These are phyloP conservation scores for Miltochrista miniata DNA, from an alignment of 2,888 invertebrate species.

Conservation along the genomic window DNA sequence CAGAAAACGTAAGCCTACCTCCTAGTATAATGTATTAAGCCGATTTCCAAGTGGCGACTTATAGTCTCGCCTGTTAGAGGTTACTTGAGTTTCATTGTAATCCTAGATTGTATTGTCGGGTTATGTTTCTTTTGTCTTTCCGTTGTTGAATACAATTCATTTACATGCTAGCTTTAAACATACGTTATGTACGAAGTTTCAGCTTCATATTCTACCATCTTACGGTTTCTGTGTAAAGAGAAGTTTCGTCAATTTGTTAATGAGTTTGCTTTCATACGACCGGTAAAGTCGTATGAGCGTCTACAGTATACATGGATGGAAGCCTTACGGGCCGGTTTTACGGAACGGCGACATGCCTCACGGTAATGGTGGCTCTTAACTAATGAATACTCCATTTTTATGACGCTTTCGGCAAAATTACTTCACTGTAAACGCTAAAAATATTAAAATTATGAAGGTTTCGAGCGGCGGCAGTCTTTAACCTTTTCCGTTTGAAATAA, in stretches of 20 bases:
- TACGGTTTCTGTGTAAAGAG: conserved; percentile 26
- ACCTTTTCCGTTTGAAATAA: conserved; percentile 30
- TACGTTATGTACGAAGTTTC: conserved; percentile 11
- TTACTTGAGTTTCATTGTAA: conserved; percentile 72
- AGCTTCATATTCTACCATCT: conserved; percentile 14
- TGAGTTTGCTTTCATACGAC: conserved; percentile 29
- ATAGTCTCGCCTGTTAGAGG: conserved; percentile 50
- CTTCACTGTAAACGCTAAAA: conserved; percentile 44
- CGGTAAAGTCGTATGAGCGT: conserved; percentile 13
- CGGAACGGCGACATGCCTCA: conserved; percentile 54
- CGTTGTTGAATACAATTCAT: conserved; percentile 22
- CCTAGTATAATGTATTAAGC: conserved; percentile 63
- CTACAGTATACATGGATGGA: conserved; percentile 16
- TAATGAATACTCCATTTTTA: conserved; percentile 75
- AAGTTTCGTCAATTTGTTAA: conserved; percentile 37
- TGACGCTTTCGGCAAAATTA: conserved; percentile 67
- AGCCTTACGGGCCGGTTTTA: conserved; percentile 50
- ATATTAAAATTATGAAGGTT: conserved; percentile 47
- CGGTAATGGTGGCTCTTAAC: conserved; percentile 66
- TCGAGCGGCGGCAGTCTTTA: conserved; percentile 26
- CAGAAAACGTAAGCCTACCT: conserved; percentile 53
- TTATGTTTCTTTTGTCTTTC: conserved; percentile 60
- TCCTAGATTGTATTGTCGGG: conserved; percentile 65
- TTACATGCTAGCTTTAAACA: conserved; percentile 19
- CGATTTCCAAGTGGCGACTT: conserved; percentile 55